Evolutionary conservation across 1,140 invertebrate species (phyloP), one percentile per base, ranked within the genome.

Genomic region (Drosophila ambigua): DNA sequence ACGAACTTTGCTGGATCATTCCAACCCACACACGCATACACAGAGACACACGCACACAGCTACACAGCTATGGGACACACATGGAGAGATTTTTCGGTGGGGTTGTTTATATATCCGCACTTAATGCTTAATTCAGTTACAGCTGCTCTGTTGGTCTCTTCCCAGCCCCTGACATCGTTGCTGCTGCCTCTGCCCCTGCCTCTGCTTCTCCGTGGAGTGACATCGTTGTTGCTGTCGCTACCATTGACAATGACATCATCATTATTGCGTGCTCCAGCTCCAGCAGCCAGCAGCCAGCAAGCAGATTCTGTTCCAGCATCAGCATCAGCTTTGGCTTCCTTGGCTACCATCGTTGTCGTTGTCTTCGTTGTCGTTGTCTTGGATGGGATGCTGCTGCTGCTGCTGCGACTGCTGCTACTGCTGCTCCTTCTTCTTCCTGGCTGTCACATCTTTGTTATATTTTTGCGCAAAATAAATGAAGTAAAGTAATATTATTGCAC

Each of bases 401-500:
- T 57, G 39, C 51, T 28, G 60, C 50, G 49, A 35, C 45, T 31
- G 23, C 51, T 28, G 60, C 50, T 53, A 35, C 45, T 31, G 23
- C 31, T 65, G 61, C 68, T 57, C 68, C 66, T 50, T 57, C 55
- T 59, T 74, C 58, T 69, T 66, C 82, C 69, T 61, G 62, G 46
- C 59, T 88, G 82, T 87, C 83, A 88, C 80, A 79, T 82, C 87
- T 80, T 90, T 90, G 82, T 90, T 79, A 90, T 90, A 90, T 89
- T 89, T 90, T 90, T 89, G 83, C 84, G 74, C 81, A 83, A 79
- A 90, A 90, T 90, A 90, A 90, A 90, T 90, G 78, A 90, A 90
- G 81, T 79, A 82, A 90, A 90, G 85, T 89, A 90, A 90, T 90
- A 90, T 90, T 90, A 90, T 90, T 90, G 85, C 87, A 90, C 85